Evolutionary conservation across 2,113 vertebrate species (phyloP).

Genomic region (Erinaceus europaeus): DNA sequence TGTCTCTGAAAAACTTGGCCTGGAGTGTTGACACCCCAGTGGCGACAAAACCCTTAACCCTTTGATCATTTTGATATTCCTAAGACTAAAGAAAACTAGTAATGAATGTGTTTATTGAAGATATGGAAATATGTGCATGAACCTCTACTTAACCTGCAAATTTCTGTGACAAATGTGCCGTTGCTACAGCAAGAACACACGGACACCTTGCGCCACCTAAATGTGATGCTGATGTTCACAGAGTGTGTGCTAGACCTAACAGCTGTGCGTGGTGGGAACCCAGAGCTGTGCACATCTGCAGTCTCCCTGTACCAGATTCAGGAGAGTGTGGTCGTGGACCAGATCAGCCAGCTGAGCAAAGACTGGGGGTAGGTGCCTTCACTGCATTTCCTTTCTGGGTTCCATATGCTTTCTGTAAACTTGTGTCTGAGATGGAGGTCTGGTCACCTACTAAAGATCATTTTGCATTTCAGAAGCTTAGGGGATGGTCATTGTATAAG

Average conservation of each 20-base stretch:
- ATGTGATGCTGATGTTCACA: constrained; percentile 93
- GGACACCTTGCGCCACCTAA: constrained; percentile 93
- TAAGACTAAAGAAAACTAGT: neutral
- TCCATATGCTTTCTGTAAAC: neutral
- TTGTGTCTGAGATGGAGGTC: neutral
- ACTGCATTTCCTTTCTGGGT: neutral
- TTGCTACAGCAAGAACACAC: constrained; percentile 92
- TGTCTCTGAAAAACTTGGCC: no score
- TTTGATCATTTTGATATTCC: constrained; percentile 4
- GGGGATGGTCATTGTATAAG: neutral
- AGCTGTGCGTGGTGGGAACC: constrained; percentile 84
- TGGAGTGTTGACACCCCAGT: no score
- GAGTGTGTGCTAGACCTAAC: constrained; percentile 97
- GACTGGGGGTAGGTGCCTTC: constrained; percentile 92
- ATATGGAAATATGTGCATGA: neutral
- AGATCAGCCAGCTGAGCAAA: constrained; percentile 97
- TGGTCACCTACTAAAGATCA: neutral
- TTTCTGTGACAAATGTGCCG: constrained; percentile 29
- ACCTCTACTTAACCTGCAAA: neutral
- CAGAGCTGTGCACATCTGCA: constrained; percentile 89
- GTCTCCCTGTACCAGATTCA: constrained; percentile 92
- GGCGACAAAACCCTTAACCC: no score
- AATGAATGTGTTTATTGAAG: no score
- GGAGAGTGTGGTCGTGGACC: constrained; percentile 96
- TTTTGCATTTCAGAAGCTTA: neutral